Evolutionary conservation across 2,888 invertebrate species (phyloP), one percentile per base, ranked within the genome.

Genomic region (Sphinx pinastri): DNA sequence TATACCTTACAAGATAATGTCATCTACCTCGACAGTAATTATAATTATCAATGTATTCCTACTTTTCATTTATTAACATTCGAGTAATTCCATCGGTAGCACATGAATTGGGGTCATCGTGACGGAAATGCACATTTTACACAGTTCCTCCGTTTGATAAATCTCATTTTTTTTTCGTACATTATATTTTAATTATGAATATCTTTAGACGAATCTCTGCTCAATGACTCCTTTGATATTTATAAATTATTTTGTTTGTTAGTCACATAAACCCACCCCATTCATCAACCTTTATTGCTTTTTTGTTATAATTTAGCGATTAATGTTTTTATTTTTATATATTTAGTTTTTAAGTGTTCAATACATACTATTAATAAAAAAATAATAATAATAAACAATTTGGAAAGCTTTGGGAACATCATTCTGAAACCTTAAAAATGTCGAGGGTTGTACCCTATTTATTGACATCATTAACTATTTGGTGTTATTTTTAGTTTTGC

Each of bases 401-500:
- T 55, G 66, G 67, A 68, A 69, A 71, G 68, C 69, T 68, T 59
- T 69, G 59, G 55, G 71, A 66, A 73, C 76, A 71, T 75, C 74
- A 74, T 76, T 78, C 80, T 74, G 25, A 19, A 13, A 57, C 57
- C 57, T 57, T 13, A 19, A 5, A 57, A 57, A 57, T 6, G 3
- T 31, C 38, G 38, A 38, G 25, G 25, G 25, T 25, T 25, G 38
- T 38, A 38, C 38, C 38, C 8, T 38, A 38, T 38, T 38, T 25
- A 25, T 25, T 38, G 38, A 38, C 38, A 38, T 38, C 38, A 38
- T 38, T 38, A 38, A 38, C 8, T 76, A 74, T 81, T 77, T 78
- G 73, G 75, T 87, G 88, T 85, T 86, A 86, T 89, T 91, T 92
- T 90, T 92, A 92, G 92, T 92, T 81, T 86, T 92, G 90, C 92